Evolutionary conservation across 1,140 invertebrate genomes (phyloP), one percentile per base, ranked within the genome.

Genomic region (Chrysoperla carnea): DNA sequence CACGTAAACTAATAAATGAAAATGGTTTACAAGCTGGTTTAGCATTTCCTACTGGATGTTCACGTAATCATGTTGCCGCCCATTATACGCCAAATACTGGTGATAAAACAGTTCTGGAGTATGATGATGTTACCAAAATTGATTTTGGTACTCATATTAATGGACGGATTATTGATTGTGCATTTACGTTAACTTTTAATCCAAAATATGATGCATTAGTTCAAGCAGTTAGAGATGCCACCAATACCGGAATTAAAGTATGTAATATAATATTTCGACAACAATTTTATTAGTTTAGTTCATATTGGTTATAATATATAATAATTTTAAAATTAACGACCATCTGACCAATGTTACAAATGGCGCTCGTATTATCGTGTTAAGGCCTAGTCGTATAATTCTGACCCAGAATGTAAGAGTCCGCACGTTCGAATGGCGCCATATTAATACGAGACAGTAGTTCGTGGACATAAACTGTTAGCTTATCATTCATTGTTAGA

Each of bases 111-210:
- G 90, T 99, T 14, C 69, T 99, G 11, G 72, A 84, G 47, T 87
- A 90, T 55, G 92, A 98, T 60, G 96, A 99, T 68, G 94, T 99
- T 4, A 94, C 93, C 42, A 99, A 99, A 67, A 96, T 99, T 57
- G 96, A 99, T 66, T 99, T 99, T 69, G 96, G 96, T 41, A 96
- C 93, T 28, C 96, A 99, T 61, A 91, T 99, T 37, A 98, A 99
- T 66, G 95, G 92, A 6, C 75, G 91, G 37, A 97, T 99, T 43
- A 97, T 99, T 47, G 95, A 99, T 63, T 99, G 95, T 69, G 96
- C 96, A 13, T 99, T 97, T 63, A 99, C 96, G 6, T 59, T 97
- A 44, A 76, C 91, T 15, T 99, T 98, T 58, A 94, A 99, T 69
- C 79, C 85, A 6, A 95, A 93, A 55, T 99, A 95, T 64, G 93